Base-by-base conservation (phyloP, 2,888 invertebrate genomes). In the Ectobius pallidus region DNA sequence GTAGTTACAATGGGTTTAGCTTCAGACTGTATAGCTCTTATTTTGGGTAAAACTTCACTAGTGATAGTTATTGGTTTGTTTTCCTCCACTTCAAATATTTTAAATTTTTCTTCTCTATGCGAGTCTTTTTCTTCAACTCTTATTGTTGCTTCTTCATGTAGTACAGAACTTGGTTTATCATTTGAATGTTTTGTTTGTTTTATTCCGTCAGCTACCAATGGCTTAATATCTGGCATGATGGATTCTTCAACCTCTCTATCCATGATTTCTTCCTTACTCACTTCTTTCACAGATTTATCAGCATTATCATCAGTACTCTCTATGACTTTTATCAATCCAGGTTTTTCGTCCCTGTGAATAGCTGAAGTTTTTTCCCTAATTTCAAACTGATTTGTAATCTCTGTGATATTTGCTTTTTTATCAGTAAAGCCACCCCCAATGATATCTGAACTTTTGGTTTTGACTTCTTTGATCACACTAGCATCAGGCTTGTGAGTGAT, bases 1-100 rank as follows among this genome's bases (percentile, higher is more conserved):
- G 84, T 83, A n/a, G 83, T 81, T 14, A 82, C 79, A 63, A 80
- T 80, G 25, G 81, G 78, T 32, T 69, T 65, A 16, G 77, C 75
- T 55, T 75, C 76, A 22, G 71, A 70, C 49, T 75, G 46, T 25
- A 73, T 32, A 7, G 44, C 44, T 65, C 27, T 65, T 16, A 44
- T 7, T 65, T 72, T 69, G 49, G 70, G 74, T 69, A 68, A 71
- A 16, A 49, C 46, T 49, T 65, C 52, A 44, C 27, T 11, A 25
- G 18, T 58, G 14, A 7, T 7, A 2, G 58, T 14, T 58, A 30
- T 25, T 27, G 58, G 30, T 16, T 58, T 58, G 16, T n/a, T 30
- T 58, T 58, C 30, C 30, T 67, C 55, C 44, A 46, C 52, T 34
- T n/a, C 55, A 34, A 68, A 46, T 72, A 73, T 65, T 55, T 27